Evolutionary conservation across 2,888 invertebrate genomes (phyloP).

Genomic region (Rhingia campestris): DNA sequence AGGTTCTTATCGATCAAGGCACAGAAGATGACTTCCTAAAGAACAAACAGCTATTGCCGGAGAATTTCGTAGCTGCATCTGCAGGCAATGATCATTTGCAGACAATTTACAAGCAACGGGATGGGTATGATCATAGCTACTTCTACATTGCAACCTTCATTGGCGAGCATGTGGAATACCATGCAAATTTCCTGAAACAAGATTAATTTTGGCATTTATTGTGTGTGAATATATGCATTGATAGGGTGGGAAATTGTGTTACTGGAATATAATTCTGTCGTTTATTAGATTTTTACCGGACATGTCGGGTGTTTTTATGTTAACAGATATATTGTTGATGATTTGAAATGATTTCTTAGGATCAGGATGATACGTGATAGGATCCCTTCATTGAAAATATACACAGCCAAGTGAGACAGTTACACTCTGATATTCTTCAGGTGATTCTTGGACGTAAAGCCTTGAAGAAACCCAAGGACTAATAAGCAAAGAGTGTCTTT

Average conservation of each 20-base stretch:
- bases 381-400: too few species aligned
- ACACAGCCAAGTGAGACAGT: too few species aligned
- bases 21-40: conserved; percentile 90
- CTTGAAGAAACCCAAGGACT: too few species aligned
- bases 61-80: conserved; percentile 86
- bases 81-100: conserved; percentile 86
- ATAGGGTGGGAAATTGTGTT: neutral
- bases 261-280: neutral
- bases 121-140: conserved; percentile 97
- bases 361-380: too few species aligned
- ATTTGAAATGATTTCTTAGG: too few species aligned
- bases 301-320: too few species aligned
- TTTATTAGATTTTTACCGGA: neutral
- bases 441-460: too few species aligned
- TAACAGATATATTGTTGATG: too few species aligned
- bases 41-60: conserved; percentile 91
- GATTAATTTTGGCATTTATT: neutral
- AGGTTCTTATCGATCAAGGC: conserved; percentile 95
- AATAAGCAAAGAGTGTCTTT: too few species aligned
- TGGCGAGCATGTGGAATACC: conserved; percentile 88
- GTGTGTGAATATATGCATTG: neutral
- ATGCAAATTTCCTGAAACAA: conserved; percentile 89
- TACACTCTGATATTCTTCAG: too few species aligned
- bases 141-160: conserved; percentile 96
- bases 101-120: conserved; percentile 88